Percentiles rank a stretch among this genome's conserved stretches.
Conservation (phyloP, 2,113 vertebrate genomes). For the Meleagris gallopavo region DNA sequence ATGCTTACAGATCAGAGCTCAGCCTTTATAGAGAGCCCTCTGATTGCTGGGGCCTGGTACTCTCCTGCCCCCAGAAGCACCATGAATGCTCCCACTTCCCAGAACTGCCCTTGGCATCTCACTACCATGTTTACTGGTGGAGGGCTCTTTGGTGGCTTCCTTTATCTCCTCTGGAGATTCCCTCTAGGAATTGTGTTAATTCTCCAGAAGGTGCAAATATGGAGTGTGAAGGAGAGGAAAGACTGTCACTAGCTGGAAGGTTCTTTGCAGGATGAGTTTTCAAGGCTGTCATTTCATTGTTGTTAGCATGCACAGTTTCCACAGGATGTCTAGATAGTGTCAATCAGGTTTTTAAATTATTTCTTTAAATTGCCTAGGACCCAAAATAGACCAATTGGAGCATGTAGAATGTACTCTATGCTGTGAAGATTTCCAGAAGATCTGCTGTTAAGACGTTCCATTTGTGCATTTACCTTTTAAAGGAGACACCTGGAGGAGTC, state of each 20-base stretch:
- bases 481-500: not conserved
- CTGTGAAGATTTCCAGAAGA: not conserved
- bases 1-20: not conserved
- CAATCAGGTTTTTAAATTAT: not conserved
- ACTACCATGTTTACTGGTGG: fast-evolving
- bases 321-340: not conserved
- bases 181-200: not conserved
- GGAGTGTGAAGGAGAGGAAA: not conserved
- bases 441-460: not conserved
- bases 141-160: not conserved
- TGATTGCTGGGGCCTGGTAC: not conserved
- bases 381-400: not conserved
- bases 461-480: not conserved
- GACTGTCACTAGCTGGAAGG: not conserved
- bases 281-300: not conserved
- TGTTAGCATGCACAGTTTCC: not conserved
- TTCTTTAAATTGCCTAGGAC: not conserved
- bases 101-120: not conserved
- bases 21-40: not conserved
- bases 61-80: no score
- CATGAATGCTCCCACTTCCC: not conserved
- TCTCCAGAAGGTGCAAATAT: not conserved
- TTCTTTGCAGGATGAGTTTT: not conserved
- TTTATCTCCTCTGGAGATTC: not conserved
- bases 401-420: not conserved